Conservation (phyloP, 1,140 invertebrate species). For the Potamilus streckersoni region DNA sequence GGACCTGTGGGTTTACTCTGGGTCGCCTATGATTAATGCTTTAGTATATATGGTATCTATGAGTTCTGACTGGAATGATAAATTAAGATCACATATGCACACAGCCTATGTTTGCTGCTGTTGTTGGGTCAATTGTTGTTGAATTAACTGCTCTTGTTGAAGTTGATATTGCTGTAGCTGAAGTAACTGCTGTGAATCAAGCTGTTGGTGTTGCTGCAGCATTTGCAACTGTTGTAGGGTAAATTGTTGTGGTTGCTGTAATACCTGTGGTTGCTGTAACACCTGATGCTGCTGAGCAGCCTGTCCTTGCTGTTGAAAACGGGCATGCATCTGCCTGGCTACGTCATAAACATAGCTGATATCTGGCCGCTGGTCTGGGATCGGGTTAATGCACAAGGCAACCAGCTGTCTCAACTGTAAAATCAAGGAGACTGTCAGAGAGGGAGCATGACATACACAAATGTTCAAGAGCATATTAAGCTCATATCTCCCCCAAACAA, state of each 20-base stretch:
- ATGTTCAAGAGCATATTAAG: no score
- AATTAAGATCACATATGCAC: no score
- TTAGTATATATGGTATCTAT: no score
- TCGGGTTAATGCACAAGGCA: constrained; percentile 73
- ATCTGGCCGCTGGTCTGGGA: constrained; percentile 73
- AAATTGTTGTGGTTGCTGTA: constrained; percentile 33
- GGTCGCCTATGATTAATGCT: no score
- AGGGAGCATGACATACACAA: no score
- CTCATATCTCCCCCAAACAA: no score
- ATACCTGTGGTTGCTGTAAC: constrained; percentile 27
- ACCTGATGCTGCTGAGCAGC: constrained; percentile 25
- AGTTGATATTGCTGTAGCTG: constrained; percentile 28
- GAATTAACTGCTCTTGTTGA: constrained; percentile 26
- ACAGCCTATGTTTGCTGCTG: constrained; percentile 7
- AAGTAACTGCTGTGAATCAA: constrained; percentile 27
- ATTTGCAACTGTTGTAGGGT: constrained; percentile 30
- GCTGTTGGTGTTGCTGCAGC: constrained; percentile 33
- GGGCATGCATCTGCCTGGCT: constrained; percentile 65
- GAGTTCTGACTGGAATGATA: no score
- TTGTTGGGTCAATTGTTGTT: constrained; percentile 20
- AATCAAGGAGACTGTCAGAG: background rate
- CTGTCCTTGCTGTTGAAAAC: constrained; percentile 28
- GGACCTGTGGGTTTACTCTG: no score
- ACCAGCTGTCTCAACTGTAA: constrained; percentile 73
- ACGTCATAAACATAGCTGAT: constrained; percentile 70